Evolutionary conservation across 2,797 vertebrate genomes (phyloP), one percentile per base, ranked within the genome.

Genomic region (Xenops minutus): DNA sequence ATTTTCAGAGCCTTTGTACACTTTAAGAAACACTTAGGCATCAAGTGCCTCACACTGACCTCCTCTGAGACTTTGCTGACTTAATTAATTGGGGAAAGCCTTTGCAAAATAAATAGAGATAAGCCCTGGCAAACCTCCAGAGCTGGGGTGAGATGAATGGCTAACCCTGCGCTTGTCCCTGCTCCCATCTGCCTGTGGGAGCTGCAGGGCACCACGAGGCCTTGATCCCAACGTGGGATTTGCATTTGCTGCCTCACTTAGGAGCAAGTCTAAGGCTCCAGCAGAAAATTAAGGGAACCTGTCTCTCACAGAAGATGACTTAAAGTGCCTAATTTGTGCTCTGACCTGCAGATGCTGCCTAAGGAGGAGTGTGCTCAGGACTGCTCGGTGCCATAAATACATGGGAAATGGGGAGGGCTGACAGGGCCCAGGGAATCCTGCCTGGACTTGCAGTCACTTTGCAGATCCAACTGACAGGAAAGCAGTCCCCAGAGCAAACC

Each of bases 81-180:
- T 85, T 93, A 85, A 96, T 93, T 95, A 95, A 96, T 84, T 62
- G 85, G 93, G 81, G 82, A 89, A 97, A 94, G 85, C 92, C 90
- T 92, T 92, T 66, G 72, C 54, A 94, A 96, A 96, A 95, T 86
- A 97, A 96, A 96, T 84, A 96, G 84, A 94, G 90, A 95, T 85
- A 95, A 92, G 91, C 26, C 84, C 34, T 95, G 95, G 93, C 88
- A 93, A 54, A 49, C 71, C 77, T 97, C 91, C 95, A 94, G 95
- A 20, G 48, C 84, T 32, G 26, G 86, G 87, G 94, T 8, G 0
- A 84, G 91, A 82, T 46, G 86, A 91, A 61, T 27, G 7, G 54
- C 59, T 49, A 43, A 76, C 92, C 82, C 39, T 4, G 37, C 0
- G 1, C 81, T 85, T 7, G 0, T 13, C 51, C 37, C 63, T 43